phyloP scores from a whole-genome alignment of 2,797 vertebrate species.

The Corythornis leucogaster region DNA sequence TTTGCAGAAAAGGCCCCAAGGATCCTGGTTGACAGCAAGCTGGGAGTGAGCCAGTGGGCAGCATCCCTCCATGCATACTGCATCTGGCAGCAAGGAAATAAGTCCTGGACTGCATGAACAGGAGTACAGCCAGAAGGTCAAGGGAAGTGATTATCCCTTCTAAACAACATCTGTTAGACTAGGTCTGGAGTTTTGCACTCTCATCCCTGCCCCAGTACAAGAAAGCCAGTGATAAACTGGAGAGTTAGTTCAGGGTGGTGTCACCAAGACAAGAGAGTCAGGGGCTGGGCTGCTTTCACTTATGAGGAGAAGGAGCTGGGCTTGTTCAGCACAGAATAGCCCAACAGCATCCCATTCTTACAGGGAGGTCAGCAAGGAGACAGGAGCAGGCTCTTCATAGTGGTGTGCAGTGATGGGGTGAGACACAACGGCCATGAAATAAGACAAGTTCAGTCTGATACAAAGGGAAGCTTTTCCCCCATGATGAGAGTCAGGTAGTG shows the following conservation, averaged over 20 bases:
- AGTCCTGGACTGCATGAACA: background rate
- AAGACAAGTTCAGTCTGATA: background rate
- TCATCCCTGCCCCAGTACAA: background rate
- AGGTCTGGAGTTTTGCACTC: background rate
- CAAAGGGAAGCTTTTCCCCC: background rate
- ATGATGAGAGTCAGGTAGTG: background rate
- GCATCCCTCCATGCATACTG: background rate
- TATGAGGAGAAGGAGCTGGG: background rate
- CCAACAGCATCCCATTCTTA: background rate
- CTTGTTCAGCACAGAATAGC: background rate
- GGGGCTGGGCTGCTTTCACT: background rate
- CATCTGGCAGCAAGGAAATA: background rate
- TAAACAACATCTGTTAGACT: background rate
- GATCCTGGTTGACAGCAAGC: background rate
- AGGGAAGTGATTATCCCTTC: background rate
- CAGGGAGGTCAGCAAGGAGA: background rate
- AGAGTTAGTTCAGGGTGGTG: fast-evolving
- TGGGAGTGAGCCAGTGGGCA: background rate
- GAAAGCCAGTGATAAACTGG: background rate
- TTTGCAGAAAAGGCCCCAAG: background rate
- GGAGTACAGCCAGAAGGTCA: background rate
- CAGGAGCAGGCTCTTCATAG: background rate
- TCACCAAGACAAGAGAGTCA: background rate
- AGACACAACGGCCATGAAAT: background rate
- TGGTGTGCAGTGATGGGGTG: background rate